Conservation (phyloP, 2,797 vertebrate species). For the Helostoma temminkii region DNA sequence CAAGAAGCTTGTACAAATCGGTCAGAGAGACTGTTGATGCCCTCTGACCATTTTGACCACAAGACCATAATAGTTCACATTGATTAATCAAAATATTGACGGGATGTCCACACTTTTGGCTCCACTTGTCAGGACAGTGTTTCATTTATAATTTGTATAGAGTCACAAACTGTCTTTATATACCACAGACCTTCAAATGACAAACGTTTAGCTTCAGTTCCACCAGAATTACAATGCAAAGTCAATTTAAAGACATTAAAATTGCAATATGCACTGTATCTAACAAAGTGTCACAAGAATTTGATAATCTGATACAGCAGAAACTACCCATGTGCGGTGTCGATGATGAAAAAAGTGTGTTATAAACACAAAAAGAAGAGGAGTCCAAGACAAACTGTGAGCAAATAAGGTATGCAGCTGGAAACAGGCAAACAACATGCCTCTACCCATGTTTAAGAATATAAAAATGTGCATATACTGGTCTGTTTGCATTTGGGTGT, state of each 20-base stretch:
- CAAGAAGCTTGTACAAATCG: neutral
- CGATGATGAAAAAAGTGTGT: too few relatives aligned
- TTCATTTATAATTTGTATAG: slow-evolving; percentile 41
- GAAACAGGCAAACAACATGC: neutral
- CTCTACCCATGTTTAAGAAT: neutral
- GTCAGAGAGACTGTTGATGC: too few relatives aligned
- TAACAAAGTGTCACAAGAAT: slow-evolving; percentile 7
- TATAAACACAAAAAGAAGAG: neutral
- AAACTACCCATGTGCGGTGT: too few relatives aligned
- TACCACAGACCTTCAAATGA: slow-evolving; percentile 14
- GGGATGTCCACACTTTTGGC: slow-evolving; percentile 18
- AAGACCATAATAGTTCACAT: slow-evolving; percentile 15
- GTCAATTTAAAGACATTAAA: slow-evolving; percentile 21
- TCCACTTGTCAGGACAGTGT: neutral
- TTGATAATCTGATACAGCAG: slow-evolving; percentile 19
- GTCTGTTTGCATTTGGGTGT: neutral
- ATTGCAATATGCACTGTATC: neutral
- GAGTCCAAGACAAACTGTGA: neutral
- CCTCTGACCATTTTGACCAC: slow-evolving; percentile 6
- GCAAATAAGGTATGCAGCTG: neutral
- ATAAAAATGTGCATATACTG: slow-evolving; percentile 12
- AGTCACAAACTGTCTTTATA: slow-evolving; percentile 7
- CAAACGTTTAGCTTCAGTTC: slow-evolving; percentile 22
- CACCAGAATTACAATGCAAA: too few relatives aligned
- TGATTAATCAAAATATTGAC: slow-evolving; percentile 41